Conservation (phyloP, 92 coral and sea anemone genomes). For the Actinernus sp. region DNA sequence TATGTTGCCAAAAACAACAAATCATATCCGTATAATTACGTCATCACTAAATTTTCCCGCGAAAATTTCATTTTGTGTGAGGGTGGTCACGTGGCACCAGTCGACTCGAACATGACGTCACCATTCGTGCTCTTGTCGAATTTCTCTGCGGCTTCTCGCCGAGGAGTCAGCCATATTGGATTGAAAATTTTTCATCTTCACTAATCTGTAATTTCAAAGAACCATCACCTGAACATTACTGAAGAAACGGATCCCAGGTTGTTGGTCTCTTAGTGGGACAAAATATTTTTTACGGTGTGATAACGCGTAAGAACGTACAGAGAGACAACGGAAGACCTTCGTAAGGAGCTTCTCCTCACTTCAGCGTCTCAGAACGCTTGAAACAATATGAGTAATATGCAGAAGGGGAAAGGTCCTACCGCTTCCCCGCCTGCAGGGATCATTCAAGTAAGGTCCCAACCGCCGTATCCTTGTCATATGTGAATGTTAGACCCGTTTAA, state of each 20-base stretch:
- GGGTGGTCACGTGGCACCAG: constrained; percentile 84
- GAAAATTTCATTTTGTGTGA: constrained; percentile 69
- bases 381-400: constrained; percentile 69
- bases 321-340: constrained; percentile 95
- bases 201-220: constrained; percentile 72
- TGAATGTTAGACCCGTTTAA: background rate
- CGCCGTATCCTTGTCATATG: constrained; percentile 74
- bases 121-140: constrained; percentile 77
- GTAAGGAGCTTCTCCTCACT: constrained; percentile 82
- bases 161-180: constrained; percentile 97
- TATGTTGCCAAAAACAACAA: no score
- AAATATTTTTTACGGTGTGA: constrained; percentile 57
- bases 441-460: constrained; percentile 57
- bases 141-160: constrained; percentile 98
- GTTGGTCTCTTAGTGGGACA: constrained; percentile 27
- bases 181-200: constrained; percentile 78
- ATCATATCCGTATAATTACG: no score
- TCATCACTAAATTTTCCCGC: constrained; percentile 78
- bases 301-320: constrained; percentile 49
- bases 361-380: constrained; percentile 91
- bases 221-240: constrained; percentile 65
- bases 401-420: constrained; percentile 90
- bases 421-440: constrained; percentile 82
- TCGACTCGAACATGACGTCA: constrained; percentile 90
- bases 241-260: constrained; percentile 27